Base-by-base conservation (phyloP, 1,140 invertebrate species). In the Rhopalosiphum padi region DNA sequence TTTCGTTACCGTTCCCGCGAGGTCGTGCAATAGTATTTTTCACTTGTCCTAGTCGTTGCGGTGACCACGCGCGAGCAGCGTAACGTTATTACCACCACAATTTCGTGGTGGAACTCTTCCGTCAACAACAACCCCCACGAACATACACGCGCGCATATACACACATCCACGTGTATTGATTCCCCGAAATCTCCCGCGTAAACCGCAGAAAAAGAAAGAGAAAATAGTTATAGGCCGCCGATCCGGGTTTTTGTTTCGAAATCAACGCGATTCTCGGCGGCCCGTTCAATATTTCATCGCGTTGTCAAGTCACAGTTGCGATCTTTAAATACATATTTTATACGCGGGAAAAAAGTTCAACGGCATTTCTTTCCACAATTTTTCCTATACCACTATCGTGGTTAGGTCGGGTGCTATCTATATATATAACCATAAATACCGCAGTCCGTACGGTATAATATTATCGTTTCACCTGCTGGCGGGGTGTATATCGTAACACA, bases 1-100 rank as follows among this genome's bases (percentile, higher is more conserved):
- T 90, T 90, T 60, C 60, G 43, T 43, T 60, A 37, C 60, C 53
- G 25, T 90, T 90, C 89, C 89, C 37, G 15, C 37, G 89, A 90
- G 53, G 11, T 60, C 41, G 37, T 6, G 46, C 8, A 37, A 7
- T 68, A 43, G 35, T 90, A 68, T 68, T 90, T 68, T 90, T 90
- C 88, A 90, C 51, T 90, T 60, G 48, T 90, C 15, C 30, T 68
- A 30, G 51, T 90, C 35, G 48, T 18, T n/a, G 30, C 2, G 7
- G 60, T n/a, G 60, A 77, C 60, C 60, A 68, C 60, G 60, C 0
- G 60, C 0, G 30, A 7, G 11, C 60, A n/a, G 2, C 18, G 60
- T 77, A 77, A 77, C 30, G 5, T 77, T 77, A 77, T 77, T 77
- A 77, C 60, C 60, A 77, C 60, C 60, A 77, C 60, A 77, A n/a